Evolutionary conservation across 2,113 vertebrate species (phyloP).

Genomic region (Polypterus bichir): DNA sequence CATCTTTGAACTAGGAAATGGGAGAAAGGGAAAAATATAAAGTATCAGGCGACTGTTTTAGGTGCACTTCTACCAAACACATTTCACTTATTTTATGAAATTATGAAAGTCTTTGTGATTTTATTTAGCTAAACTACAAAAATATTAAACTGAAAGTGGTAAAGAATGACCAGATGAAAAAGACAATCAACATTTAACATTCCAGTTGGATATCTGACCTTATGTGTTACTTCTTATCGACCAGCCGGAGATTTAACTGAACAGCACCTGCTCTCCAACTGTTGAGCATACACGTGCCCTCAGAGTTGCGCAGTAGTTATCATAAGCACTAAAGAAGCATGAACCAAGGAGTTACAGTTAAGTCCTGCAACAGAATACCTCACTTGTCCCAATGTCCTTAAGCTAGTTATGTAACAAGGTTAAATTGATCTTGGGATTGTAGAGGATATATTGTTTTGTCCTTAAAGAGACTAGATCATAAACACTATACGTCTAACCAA

Average conservation of each 20-base stretch:
- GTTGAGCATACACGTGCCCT: constrained; percentile 19
- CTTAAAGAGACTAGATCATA: constrained; percentile 5
- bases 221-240: background rate
- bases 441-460: constrained; percentile 18
- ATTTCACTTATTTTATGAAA: no score
- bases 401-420: constrained; percentile 26
- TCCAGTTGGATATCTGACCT: no score
- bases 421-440: constrained; percentile 16
- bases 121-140: no score
- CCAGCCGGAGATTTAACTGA: background rate
- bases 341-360: constrained; percentile 1
- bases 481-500: no score
- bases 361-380: constrained; percentile 17
- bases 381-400: constrained; percentile 8
- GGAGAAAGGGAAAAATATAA: no score
- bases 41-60: no score
- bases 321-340: constrained; percentile 13
- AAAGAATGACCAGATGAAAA: no score
- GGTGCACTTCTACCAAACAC: no score
- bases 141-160: no score
- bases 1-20: no score
- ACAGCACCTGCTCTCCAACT: constrained; percentile 9
- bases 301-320: constrained; percentile 4
- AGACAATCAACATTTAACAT: no score
- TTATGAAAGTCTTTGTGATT: no score